Conservation (phyloP, 2,888 invertebrate genomes). For the Lutraria lutraria region DNA sequence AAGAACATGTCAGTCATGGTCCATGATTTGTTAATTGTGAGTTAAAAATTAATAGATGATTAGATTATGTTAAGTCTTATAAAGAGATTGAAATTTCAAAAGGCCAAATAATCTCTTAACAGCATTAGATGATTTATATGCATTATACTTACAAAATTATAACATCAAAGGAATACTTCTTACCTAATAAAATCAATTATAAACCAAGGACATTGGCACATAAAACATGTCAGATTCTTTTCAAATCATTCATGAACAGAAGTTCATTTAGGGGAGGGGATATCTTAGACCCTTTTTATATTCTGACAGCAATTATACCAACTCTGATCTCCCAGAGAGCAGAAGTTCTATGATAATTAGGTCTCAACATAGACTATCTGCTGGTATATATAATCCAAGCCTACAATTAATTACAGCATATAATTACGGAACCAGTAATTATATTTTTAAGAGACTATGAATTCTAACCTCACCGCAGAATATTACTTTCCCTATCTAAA, state of each 20-base stretch:
- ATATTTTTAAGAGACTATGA: background rate
- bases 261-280: background rate
- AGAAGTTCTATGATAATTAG: background rate
- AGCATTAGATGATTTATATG: constrained; percentile 41
- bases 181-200: background rate
- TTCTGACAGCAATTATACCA: background rate
- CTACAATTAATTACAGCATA: background rate
- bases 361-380: background rate
- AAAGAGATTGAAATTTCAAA: constrained; percentile 30
- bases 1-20: no score
- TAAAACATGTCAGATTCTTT: background rate
- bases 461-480: background rate
- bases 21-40: no score
- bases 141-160: constrained; percentile 25
- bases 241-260: background rate
- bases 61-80: constrained; percentile 35
- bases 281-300: background rate
- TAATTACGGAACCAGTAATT: background rate
- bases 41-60: constrained; percentile 15
- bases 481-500: background rate
- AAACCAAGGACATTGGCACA: background rate
- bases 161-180: constrained; percentile 25
- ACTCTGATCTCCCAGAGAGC: background rate
- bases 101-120: constrained; percentile 28
- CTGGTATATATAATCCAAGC: background rate